phyloP scores from a whole-genome alignment of 2,113 vertebrate species.

The Puntigrus tetrazona region DNA sequence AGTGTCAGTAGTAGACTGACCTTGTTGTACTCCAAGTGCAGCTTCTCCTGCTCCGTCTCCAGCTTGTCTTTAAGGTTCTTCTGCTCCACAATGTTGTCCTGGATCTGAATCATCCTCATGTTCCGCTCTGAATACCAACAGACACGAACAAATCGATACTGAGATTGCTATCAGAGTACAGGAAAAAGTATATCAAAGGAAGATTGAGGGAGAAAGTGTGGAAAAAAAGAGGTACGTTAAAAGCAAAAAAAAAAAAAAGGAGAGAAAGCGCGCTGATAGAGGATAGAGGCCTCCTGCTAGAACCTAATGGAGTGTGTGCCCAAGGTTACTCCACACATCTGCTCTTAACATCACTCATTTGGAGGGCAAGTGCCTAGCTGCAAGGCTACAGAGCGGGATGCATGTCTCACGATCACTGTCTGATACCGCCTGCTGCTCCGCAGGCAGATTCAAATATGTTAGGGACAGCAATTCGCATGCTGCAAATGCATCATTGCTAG shows the following conservation, averaged over 20 bases:
- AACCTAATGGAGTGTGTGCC: constrained; percentile 59
- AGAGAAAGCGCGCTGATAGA: constrained; percentile 56
- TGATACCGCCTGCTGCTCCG: constrained; percentile 27
- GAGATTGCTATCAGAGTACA: constrained; percentile 65
- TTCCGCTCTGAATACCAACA: constrained; percentile 87
- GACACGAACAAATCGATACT: constrained; percentile 66
- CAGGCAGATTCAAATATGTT: constrained; percentile 33
- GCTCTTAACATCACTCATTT: constrained; percentile 55
- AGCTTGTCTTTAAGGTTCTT: constrained; percentile 98
- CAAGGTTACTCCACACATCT: constrained; percentile 67
- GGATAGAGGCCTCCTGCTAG: constrained; percentile 49
- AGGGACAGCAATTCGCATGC: constrained; percentile 6
- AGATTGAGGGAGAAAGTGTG: constrained; percentile 14
- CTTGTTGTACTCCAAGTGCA: constrained; percentile 97
- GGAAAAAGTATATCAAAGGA: constrained; percentile 45
- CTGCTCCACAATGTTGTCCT: constrained; percentile 98
- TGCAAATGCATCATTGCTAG: not conserved
- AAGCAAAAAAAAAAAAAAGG: not conserved
- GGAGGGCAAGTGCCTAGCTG: constrained; percentile 46
- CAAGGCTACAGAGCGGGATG: constrained; percentile 38
- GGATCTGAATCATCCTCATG: constrained; percentile 99
- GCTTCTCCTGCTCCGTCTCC: constrained; percentile 96
- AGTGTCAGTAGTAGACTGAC: constrained; percentile 65
- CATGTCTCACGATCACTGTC: constrained; percentile 40
- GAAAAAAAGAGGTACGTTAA: constrained; percentile 13